Percentiles rank a stretch among this genome's conserved stretches.
These are phyloP conservation scores for Macrosteles quadrilineatus DNA, from an alignment of 1,140 invertebrate genomes.

Conservation along the genomic window DNA sequence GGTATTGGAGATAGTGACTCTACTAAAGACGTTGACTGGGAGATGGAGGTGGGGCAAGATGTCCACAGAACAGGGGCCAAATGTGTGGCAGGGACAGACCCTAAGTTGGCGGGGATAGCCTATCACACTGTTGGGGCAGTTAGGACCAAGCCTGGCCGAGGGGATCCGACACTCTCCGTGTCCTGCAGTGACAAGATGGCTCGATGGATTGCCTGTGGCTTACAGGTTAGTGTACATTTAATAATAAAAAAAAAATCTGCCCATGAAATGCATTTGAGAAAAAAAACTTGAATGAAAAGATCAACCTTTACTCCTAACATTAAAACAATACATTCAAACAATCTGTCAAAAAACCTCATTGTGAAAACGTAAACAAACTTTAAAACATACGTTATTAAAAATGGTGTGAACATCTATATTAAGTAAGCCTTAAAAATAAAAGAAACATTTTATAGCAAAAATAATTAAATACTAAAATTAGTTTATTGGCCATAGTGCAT, in stretches of 20 bases:
- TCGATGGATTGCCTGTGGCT: conserved; percentile 81
- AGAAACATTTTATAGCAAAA: too few species aligned
- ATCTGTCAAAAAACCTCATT: too few species aligned
- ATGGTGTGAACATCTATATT: too few species aligned
- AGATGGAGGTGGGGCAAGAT: conserved; percentile 63
- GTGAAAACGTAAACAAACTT: too few species aligned
- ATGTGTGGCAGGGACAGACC: conserved; percentile 64
- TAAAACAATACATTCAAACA: background rate
- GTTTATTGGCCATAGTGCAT: too few species aligned
- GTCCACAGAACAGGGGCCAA: conserved; percentile 88
- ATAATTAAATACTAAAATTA: too few species aligned
- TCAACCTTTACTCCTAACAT: background rate
- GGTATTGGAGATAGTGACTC: too few species aligned
- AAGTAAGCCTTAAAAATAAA: too few species aligned
- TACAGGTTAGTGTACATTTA: conserved; percentile 55
- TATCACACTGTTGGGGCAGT: conserved; percentile 75
- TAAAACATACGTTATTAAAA: too few species aligned
- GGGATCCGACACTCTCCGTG: conserved; percentile 83
- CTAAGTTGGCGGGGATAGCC: conserved; percentile 55
- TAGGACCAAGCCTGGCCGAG: conserved; percentile 89
- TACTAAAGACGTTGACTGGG: too few species aligned
- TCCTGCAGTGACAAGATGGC: conserved; percentile 94
- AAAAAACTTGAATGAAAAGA: background rate
- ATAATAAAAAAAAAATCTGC: conserved; percentile 6
- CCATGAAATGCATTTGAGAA: background rate